phyloP scores from a whole-genome alignment of 2,113 vertebrate species.

The Lamprotornis superbus region DNA sequence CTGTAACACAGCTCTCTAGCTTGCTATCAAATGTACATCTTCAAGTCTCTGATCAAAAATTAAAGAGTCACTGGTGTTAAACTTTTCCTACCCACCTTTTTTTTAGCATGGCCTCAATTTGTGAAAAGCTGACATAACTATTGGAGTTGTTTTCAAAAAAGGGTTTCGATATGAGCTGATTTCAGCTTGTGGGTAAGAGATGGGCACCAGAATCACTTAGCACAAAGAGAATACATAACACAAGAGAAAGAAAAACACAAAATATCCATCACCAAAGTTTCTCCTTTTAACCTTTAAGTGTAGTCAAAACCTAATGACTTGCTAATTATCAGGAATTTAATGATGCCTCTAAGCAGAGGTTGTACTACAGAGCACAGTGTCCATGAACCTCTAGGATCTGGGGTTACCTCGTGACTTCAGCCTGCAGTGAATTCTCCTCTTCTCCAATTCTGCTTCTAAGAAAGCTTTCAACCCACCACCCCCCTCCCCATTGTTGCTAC shows the following conservation, averaged over 20 bases:
- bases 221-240: slow-evolving; percentile 36
- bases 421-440: slow-evolving; percentile 33
- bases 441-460: slow-evolving; percentile 5
- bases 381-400: slow-evolving; percentile 23
- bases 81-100: background rate
- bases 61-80: background rate
- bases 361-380: background rate
- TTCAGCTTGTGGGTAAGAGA: slow-evolving; percentile 15
- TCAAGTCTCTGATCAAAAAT: background rate
- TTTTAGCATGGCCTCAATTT: background rate
- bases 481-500: slow-evolving; percentile 35
- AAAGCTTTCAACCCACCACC: background rate
- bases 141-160: background rate
- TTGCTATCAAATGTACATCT: background rate
- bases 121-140: background rate
- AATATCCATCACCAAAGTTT: slow-evolving; percentile 8
- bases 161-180: background rate
- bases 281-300: slow-evolving; percentile 59
- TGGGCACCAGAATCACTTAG: background rate
- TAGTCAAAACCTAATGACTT: slow-evolving; percentile 52
- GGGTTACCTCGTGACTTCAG: background rate
- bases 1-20: background rate
- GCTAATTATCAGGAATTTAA: slow-evolving; percentile 48
- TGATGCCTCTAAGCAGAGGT: slow-evolving; percentile 40
- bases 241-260: slow-evolving; percentile 33